Percentiles rank a stretch among this genome's conserved stretches.
Evolutionary conservation across 2,797 vertebrate genomes (phyloP).

Genomic region (Aulostomus chinensis): DNA sequence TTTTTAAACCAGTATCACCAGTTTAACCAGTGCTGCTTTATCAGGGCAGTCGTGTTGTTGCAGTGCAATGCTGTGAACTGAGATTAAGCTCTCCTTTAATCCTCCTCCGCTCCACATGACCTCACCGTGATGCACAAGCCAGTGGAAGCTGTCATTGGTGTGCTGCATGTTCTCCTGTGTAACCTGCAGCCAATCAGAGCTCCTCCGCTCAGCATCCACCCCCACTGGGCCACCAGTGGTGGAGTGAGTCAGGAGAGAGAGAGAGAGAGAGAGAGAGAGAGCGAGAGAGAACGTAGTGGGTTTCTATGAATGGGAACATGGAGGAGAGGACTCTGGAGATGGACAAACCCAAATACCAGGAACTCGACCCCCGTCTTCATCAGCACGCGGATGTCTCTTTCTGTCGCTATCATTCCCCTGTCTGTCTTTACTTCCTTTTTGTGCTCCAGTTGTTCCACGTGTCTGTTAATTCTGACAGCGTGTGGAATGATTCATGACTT

Average conservation of each 20-base stretch:
- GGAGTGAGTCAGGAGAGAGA: conserved; percentile 15
- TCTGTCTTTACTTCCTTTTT: too few relatives aligned
- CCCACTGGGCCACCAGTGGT: conserved; percentile 53
- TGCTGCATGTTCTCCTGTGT: conserved; percentile 36
- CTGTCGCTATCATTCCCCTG: too few relatives aligned
- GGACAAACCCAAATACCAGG: conserved; percentile 30
- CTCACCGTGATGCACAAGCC: conserved; percentile 67
- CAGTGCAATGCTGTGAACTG: conserved; percentile 47
- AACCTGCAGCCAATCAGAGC: conserved; percentile 70
- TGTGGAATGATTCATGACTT: too few relatives aligned
- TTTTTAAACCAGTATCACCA: conserved; percentile 12
- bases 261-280: conserved; percentile 8
- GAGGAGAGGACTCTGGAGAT: conserved; percentile 54
- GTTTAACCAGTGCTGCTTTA: neutral
- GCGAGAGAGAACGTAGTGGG: conserved; percentile 1
- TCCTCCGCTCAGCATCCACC: conserved; percentile 53
- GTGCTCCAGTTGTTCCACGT: too few relatives aligned
- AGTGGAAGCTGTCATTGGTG: conserved; percentile 63
- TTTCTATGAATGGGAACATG: conserved; percentile 82
- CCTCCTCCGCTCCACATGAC: conserved; percentile 72
- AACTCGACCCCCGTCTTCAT: neutral
- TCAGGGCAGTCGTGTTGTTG: conserved; percentile 23
- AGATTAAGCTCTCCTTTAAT: conserved; percentile 71
- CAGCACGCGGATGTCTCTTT: neutral
- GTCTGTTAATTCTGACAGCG: too few relatives aligned